Evolutionary conservation across 2,888 invertebrate species (phyloP).

Genomic region (Caenorhabditis plicata): DNA sequence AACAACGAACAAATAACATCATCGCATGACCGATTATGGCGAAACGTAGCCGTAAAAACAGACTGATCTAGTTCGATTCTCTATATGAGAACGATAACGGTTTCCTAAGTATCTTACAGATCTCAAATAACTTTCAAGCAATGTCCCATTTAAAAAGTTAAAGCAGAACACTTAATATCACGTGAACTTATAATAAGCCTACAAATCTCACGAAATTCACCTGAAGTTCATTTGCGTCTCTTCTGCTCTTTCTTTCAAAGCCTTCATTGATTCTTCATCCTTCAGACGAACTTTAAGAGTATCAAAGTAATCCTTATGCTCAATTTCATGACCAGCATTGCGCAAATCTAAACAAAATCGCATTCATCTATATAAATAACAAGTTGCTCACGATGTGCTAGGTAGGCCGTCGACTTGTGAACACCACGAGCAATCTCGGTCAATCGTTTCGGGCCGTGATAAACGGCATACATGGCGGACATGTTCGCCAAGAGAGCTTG

Average conservation of each 20-base stretch:
- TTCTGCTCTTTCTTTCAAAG: slow-evolving; percentile 53
- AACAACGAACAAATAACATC: no score
- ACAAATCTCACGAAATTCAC: no score
- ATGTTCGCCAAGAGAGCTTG: slow-evolving; percentile 74
- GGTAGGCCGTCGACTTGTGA: slow-evolving; percentile 77
- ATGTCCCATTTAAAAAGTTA: no score
- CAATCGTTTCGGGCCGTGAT: slow-evolving; percentile 92
- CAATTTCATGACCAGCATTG: slow-evolving; percentile 45
- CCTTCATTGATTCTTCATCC: slow-evolving; percentile 40
- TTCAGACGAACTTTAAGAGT: slow-evolving; percentile 71
- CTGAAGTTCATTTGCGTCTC: slow-evolving; percentile 61
- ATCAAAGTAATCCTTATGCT: slow-evolving; percentile 76
- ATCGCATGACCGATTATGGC: no score
- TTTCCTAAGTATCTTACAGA: no score
- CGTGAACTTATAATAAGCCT: no score
- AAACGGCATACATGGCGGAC: slow-evolving; percentile 97
- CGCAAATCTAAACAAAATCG: slow-evolving; percentile 44
- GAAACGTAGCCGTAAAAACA: no score
- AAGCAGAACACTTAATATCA: no score
- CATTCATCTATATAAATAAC: neutral
- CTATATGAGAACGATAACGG: no score
- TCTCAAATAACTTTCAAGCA: no score
- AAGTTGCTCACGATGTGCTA: slow-evolving; percentile 51
- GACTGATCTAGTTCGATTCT: no score
- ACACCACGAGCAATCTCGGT: slow-evolving; percentile 85